These are phyloP conservation scores for Drosophila hawaiiensis DNA, from an alignment of 2,888 invertebrate species.

Conservation along the genomic window DNA sequence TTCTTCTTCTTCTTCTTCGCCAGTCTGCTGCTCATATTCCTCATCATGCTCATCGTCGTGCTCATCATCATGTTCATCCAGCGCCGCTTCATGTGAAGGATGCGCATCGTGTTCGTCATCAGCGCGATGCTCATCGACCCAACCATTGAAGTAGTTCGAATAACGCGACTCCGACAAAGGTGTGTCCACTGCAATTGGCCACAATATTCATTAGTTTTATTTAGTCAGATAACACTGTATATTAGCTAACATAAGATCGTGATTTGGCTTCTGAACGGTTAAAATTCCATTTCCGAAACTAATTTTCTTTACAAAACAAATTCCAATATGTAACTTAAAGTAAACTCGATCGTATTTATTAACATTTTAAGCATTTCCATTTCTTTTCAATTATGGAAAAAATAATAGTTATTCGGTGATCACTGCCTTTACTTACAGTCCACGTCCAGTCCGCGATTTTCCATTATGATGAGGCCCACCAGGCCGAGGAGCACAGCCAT, in stretches of 20 bases:
- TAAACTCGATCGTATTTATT: neutral
- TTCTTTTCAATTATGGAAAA: neutral
- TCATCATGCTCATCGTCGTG: conserved; percentile 74
- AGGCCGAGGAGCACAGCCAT: conserved; percentile 90
- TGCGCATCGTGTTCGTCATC: conserved; percentile 83
- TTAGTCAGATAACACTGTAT: neutral
- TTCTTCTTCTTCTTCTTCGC: conserved; percentile 55
- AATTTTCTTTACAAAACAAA: neutral
- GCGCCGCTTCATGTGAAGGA: conserved; percentile 78
- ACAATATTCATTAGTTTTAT: neutral
- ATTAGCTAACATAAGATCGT: neutral
- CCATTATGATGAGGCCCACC: conserved; percentile 91
- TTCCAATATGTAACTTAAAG: neutral
- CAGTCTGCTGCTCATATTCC: conserved; percentile 60
- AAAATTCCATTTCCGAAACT: neutral
- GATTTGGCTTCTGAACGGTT: neutral
- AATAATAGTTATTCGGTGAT: conserved; percentile 1
- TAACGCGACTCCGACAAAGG: conserved; percentile 89
- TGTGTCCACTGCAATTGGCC: conserved; percentile 86
- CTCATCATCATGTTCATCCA: conserved; percentile 83
- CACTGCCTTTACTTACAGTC: conserved; percentile 88
- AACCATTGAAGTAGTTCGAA: conserved; percentile 91
- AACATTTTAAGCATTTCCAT: neutral
- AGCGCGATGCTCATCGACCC: conserved; percentile 87
- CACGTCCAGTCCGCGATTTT: conserved; percentile 90